These are phyloP conservation scores for Coranthus polyacanthus DNA, from an alignment of 2,797 vertebrate species.

Conservation along the genomic window DNA sequence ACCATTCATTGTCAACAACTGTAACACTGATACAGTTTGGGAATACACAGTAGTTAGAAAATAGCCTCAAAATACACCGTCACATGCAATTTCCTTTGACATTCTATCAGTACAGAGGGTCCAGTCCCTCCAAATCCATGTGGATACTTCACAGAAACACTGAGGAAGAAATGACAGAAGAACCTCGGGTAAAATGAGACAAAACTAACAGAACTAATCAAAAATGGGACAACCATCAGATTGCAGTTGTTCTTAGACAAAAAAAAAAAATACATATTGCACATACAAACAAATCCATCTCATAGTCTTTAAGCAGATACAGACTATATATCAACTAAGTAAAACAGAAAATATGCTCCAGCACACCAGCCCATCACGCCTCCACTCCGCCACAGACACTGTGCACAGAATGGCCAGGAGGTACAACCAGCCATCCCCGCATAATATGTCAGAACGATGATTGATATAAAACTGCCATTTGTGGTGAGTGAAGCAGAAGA, in stretches of 20 bases:
- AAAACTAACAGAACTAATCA: slow-evolving; percentile 50
- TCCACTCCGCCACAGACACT: slow-evolving; percentile 40
- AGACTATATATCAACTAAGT: slow-evolving; percentile 81
- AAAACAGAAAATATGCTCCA: slow-evolving; percentile 42
- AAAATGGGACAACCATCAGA: slow-evolving; percentile 54
- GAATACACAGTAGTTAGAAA: slow-evolving; percentile 90
- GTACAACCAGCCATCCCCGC: slow-evolving; percentile 35
- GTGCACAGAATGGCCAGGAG: slow-evolving; percentile 24
- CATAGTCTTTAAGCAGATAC: slow-evolving; percentile 76
- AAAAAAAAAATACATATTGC: slow-evolving; percentile 81
- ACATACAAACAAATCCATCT: slow-evolving; percentile 74
- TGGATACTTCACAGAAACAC: slow-evolving; percentile 69
- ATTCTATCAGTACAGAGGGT: slow-evolving; percentile 78
- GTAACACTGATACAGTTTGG: slow-evolving; percentile 91
- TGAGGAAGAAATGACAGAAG: slow-evolving; percentile 56
- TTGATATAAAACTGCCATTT: slow-evolving; percentile 67
- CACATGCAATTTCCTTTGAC: slow-evolving; percentile 88
- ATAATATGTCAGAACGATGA: slow-evolving; percentile 63
- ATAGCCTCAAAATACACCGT: slow-evolving; percentile 85
- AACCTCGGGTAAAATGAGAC: slow-evolving; percentile 13
- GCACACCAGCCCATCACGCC: slow-evolving; percentile 19
- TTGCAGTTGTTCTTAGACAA: slow-evolving; percentile 66
- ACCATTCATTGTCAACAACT: slow-evolving; percentile 90
- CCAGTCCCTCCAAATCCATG: slow-evolving; percentile 78
- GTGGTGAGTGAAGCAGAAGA: slow-evolving; percentile 29